Evolutionary conservation across 2,888 invertebrate genomes (phyloP).

Genomic region (Adelognathus sp.): DNA sequence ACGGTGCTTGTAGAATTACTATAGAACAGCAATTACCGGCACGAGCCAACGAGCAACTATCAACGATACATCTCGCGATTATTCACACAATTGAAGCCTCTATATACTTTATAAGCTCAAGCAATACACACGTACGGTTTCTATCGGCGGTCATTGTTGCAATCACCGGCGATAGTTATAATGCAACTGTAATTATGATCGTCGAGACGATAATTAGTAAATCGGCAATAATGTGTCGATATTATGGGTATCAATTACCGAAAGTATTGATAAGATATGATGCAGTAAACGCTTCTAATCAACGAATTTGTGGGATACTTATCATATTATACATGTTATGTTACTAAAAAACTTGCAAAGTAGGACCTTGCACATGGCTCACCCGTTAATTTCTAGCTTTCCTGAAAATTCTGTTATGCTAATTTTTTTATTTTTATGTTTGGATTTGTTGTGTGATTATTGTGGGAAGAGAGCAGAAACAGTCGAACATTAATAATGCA

Average conservation of each 20-base stretch:
- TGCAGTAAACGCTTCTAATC: too few relatives aligned
- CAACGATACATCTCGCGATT: constrained; percentile 10
- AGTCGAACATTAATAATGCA: too few relatives aligned
- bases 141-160: background rate
- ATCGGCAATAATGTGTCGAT: background rate
- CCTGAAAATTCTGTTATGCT: too few relatives aligned
- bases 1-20: constrained; percentile 51
- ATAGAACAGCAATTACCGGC: constrained; percentile 48
- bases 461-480: too few relatives aligned
- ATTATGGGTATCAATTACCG: background rate
- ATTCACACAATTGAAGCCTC: constrained; percentile 41
- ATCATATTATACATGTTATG: too few relatives aligned
- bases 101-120: background rate
- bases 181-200: constrained; percentile 21
- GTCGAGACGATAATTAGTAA: constrained; percentile 21
- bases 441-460: too few relatives aligned
- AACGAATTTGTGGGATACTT: too few relatives aligned
- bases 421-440: too few relatives aligned
- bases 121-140: background rate
- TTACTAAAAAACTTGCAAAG: too few relatives aligned
- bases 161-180: constrained; percentile 3
- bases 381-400: too few relatives aligned
- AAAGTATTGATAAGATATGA: too few relatives aligned
- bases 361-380: too few relatives aligned
- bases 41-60: constrained; percentile 47